A percentile compares a stretch with the other conserved stretches of the same genome.
phyloP scores from a whole-genome alignment of 2,888 invertebrate genomes.

The Eulithis testata region DNA sequence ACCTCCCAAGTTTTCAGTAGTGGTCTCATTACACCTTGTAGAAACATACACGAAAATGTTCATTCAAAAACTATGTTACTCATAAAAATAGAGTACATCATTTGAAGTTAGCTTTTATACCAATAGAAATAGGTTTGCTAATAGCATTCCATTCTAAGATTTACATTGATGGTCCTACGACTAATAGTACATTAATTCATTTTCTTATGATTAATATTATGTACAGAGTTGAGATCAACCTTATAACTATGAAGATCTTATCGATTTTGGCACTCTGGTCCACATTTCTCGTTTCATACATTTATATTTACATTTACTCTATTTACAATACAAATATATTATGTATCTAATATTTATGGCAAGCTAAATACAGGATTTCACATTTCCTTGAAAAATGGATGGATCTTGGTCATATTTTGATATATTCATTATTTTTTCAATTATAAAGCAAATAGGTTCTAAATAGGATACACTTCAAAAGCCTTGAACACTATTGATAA shows the following conservation, averaged over 20 bases:
- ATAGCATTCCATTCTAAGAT: not conserved
- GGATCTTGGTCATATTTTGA: no score
- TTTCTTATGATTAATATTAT: conserved; percentile 61
- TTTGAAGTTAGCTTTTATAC: no score
- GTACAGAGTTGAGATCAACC: conserved; percentile 82
- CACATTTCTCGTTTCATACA: conserved; percentile 58
- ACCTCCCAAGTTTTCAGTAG: no score
- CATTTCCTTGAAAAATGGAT: conserved; percentile 4
- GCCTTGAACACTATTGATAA: not conserved
- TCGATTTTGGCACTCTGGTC: conserved; percentile 81
- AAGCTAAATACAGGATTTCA: conserved; percentile 28
- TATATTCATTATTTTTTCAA: no score
- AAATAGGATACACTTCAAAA: no score
- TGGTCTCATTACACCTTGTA: no score
- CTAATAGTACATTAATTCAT: conserved; percentile 29
- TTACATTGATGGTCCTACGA: not conserved
- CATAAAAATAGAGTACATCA: no score
- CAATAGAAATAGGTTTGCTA: no score
- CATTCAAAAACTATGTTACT: no score
- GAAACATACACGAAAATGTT: no score
- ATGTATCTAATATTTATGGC: conserved; percentile 39
- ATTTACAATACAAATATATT: conserved; percentile 50
- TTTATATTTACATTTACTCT: conserved; percentile 41
- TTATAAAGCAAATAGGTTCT: no score
- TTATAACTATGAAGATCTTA: conserved; percentile 77